phyloP scores from a whole-genome alignment of 2,113 vertebrate genomes.

The Callorhinus ursinus region DNA sequence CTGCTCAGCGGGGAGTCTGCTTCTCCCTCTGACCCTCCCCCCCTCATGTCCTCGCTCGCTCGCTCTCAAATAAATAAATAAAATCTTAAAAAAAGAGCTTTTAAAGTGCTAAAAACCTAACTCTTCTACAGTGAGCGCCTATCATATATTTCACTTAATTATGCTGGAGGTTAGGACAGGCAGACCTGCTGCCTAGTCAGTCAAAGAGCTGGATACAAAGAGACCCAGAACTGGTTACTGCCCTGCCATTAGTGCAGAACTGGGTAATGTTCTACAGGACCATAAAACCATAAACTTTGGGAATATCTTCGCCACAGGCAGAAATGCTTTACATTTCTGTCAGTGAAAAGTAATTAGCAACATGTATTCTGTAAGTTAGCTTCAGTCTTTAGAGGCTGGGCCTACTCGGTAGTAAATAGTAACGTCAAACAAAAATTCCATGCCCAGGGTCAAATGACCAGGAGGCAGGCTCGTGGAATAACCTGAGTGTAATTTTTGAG shows the following conservation, averaged over 20 bases:
- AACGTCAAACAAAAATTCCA: not conserved
- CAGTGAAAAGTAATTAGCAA: not conserved
- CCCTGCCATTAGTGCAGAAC: not conserved
- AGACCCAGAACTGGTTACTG: not conserved
- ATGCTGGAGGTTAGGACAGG: not conserved
- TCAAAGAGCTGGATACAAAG: not conserved
- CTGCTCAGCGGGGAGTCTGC: too few species aligned
- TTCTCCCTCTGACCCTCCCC: too few species aligned
- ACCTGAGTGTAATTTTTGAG: not conserved
- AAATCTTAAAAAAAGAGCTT: not conserved
- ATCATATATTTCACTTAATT: not conserved
- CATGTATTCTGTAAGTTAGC: not conserved
- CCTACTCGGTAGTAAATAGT: not conserved
- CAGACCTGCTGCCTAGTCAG: not conserved
- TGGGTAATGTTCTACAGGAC: not conserved
- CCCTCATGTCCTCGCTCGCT: too few species aligned
- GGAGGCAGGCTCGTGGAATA: not conserved
- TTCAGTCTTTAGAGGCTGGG: not conserved
- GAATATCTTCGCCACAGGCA: not conserved
- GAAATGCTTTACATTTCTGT: not conserved
- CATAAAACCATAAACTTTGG: not conserved
- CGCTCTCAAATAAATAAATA: too few species aligned
- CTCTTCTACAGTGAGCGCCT: not conserved
- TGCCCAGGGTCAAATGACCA: not conserved
- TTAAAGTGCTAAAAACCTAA: not conserved